These are phyloP conservation scores for Hypomecis atomaria DNA, from an alignment of 2,888 invertebrate genomes.

Conservation along the genomic window DNA sequence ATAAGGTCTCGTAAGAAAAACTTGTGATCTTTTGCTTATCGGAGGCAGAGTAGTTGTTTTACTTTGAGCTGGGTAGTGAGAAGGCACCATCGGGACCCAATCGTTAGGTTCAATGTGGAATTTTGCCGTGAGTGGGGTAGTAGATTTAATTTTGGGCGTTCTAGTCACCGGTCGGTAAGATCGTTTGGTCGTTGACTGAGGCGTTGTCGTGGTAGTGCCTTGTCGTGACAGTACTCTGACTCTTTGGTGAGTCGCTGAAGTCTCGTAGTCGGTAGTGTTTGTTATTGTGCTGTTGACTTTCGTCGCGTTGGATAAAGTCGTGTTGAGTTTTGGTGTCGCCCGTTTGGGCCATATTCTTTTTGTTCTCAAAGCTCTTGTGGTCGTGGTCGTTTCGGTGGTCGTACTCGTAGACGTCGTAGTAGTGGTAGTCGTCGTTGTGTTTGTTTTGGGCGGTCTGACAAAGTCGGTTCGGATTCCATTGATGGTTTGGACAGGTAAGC, in stretches of 20 bases:
- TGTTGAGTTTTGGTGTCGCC: slow-evolving; percentile 56
- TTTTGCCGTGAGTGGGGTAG: slow-evolving; percentile 56
- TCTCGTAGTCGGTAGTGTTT: slow-evolving; percentile 55
- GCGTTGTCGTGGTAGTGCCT: slow-evolving; percentile 50
- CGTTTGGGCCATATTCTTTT: slow-evolving; percentile 79
- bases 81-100: slow-evolving; percentile 78
- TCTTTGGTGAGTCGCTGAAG: slow-evolving; percentile 58
- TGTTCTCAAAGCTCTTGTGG: slow-evolving; percentile 67
- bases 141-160: slow-evolving; percentile 62
- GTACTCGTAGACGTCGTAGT: slow-evolving; percentile 57
- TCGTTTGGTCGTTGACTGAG: slow-evolving; percentile 57
- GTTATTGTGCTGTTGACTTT: slow-evolving; percentile 53
- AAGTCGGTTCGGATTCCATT: slow-evolving; percentile 71
- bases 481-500: slow-evolving; percentile 72
- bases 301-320: slow-evolving; percentile 50
- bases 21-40: slow-evolving; percentile 63
- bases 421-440: slow-evolving; percentile 52
- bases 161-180: slow-evolving; percentile 71
- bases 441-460: slow-evolving; percentile 66
- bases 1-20: background rate
- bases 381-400: slow-evolving; percentile 64
- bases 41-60: slow-evolving; percentile 40
- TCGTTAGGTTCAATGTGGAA: slow-evolving; percentile 67
- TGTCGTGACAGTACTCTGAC: slow-evolving; percentile 58
- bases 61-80: slow-evolving; percentile 54